Base-by-base conservation (phyloP, 2,113 vertebrate genomes). In the Sinocyclocheilus anophthalmus region DNA sequence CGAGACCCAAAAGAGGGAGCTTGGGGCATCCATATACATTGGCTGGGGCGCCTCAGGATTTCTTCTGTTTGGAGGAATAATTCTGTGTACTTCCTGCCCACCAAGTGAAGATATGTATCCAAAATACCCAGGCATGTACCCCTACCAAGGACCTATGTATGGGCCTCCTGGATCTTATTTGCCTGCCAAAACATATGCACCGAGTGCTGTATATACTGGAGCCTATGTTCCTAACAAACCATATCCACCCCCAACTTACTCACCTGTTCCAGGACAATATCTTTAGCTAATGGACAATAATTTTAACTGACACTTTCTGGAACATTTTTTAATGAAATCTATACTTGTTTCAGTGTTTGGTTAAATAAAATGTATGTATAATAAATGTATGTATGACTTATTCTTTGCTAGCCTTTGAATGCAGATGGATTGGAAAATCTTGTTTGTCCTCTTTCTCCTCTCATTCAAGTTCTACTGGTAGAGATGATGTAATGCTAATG, bases 81-180 rank as follows among this genome's bases (percentile, higher is more conserved):
- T 93, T 76, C 87, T 95, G 2, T 94, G 94, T 63, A 94, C 94
- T 0, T 92, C 94, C 6, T 96, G 95, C 48, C 95, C 95, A 37
- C 93, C 94, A 8, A 89, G 87, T 12, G 88, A 73, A 13, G 33
- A 63, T 6, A 0, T 65, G 11, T 92, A 93, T 12, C 88, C n/a
- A 30, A 90, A 85, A 90, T 93, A 83, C 88, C 90, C 20, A 20
- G 85, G 76, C 5, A 42, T 85, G 80, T 95, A 94, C 88, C 89
- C 88, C 0, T 95, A 95, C 18, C 10, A 89, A 13, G 87, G 61
- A 10, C 88, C 90, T n/a, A 3, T 72, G 5, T 9, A 84, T 5
- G 87, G 83, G 76, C 88, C 81, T 0, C 53, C 42, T 1, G 87
- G 20, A 16, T 16, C 0, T 3, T 95, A 94, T 1, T 84, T 83